Evolutionary conservation across 2,797 vertebrate species (phyloP).

Genomic region (Rhynchotus rufescens): DNA sequence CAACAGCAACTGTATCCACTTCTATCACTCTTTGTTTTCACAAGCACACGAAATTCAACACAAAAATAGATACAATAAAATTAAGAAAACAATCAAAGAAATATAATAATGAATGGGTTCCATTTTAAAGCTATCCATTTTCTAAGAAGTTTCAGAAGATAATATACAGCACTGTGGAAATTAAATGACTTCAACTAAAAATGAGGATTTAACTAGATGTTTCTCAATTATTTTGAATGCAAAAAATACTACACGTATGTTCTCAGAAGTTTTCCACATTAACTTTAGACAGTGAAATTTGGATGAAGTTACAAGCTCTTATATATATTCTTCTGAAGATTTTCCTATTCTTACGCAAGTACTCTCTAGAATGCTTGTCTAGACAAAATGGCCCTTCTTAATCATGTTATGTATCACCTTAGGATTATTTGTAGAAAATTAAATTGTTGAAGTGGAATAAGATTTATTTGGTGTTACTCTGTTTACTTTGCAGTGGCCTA

Average conservation of each 20-base stretch:
- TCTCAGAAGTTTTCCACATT: background rate
- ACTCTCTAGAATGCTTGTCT: background rate
- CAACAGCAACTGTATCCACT: background rate
- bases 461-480: background rate
- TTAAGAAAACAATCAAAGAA: background rate
- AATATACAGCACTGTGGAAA: background rate
- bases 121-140: background rate
- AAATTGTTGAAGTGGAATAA: background rate
- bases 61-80: background rate
- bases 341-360: background rate
- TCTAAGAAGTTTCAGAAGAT: background rate
- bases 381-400: background rate
- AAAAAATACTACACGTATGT: background rate
- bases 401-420: background rate
- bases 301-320: background rate
- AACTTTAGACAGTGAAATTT: background rate
- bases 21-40: background rate
- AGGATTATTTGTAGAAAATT: background rate
- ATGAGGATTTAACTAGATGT: background rate
- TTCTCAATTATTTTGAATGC: background rate
- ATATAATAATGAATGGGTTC: fast-evolving
- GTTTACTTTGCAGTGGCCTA: background rate
- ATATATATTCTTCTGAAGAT: background rate
- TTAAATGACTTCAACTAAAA: background rate
- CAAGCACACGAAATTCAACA: background rate